A percentile compares a stretch with the other conserved stretches of the same genome.
Evolutionary conservation across 2,888 invertebrate species (phyloP).

Genomic region (Tridacna gigas): DNA sequence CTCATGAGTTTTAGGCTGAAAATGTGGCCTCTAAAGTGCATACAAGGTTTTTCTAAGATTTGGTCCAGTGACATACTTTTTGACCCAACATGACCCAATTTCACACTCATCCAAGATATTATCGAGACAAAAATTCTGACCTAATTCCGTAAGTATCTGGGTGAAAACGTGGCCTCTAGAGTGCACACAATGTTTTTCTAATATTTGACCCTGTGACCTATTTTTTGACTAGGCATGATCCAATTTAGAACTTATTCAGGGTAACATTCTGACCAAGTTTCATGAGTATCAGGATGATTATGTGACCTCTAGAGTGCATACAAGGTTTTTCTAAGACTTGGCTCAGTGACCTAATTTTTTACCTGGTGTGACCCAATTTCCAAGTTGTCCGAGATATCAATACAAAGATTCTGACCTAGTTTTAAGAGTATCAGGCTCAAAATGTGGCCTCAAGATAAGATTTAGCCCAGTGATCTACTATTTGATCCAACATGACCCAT

Average conservation of each 20-base stretch:
- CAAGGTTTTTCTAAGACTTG: neutral
- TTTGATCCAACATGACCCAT: neutral
- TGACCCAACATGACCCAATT: neutral
- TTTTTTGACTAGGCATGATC: neutral
- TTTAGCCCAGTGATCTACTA: neutral
- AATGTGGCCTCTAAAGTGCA: neutral
- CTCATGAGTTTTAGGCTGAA: neutral
- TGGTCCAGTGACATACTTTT: neutral
- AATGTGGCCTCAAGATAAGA: neutral
- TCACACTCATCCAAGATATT: neutral
- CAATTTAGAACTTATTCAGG: neutral
- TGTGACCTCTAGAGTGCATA: neutral
- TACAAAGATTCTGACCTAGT: neutral
- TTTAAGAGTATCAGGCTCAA: neutral
- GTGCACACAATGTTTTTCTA: neutral
- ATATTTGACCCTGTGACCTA: neutral
- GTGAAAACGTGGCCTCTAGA: neutral
- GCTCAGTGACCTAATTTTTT: neutral
- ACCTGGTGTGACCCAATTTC: neutral
- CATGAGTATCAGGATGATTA: neutral
- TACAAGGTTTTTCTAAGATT: neutral
- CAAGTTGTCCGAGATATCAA: neutral
- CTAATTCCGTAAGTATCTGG: neutral
- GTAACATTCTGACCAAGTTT: neutral
- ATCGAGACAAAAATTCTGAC: neutral